These are phyloP conservation scores for Leucoptera coffeella DNA, from an alignment of 2,888 invertebrate genomes.

Conservation along the genomic window DNA sequence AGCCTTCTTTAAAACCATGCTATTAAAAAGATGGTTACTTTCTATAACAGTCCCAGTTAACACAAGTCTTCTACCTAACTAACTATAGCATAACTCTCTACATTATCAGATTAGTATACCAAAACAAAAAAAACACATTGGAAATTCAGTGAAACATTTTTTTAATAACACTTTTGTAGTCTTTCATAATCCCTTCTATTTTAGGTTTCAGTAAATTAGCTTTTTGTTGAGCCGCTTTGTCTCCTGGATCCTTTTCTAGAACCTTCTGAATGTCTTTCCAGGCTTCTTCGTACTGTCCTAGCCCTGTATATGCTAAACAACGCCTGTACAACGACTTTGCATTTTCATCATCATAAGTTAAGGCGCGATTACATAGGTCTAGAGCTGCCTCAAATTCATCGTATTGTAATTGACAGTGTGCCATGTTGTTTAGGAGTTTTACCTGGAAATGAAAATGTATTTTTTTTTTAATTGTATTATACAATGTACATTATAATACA, in stretches of 20 bases:
- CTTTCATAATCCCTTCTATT: slow-evolving; percentile 54
- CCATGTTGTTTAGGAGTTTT: slow-evolving; percentile 74
- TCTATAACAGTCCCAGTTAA: no score
- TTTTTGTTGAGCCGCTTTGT: slow-evolving; percentile 57
- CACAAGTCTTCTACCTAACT: no score
- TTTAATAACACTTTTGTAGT: slow-evolving; percentile 52
- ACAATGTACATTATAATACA: no score
- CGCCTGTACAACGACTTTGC: slow-evolving; percentile 85
- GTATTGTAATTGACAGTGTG: slow-evolving; percentile 70
- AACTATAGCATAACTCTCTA: no score
- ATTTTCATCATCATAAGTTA: slow-evolving; percentile 70
- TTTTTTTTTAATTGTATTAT: no score
- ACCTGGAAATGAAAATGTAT: slow-evolving; percentile 27
- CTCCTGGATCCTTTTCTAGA: slow-evolving; percentile 56
- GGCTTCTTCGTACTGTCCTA: slow-evolving; percentile 62
- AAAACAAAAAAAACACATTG: no score
- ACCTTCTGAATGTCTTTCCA: slow-evolving; percentile 50
- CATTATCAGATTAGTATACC: no score
- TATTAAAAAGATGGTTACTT: no score
- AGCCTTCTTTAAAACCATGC: no score
- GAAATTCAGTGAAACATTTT: slow-evolving; percentile 40
- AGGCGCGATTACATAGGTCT: slow-evolving; percentile 66
- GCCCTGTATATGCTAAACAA: slow-evolving; percentile 63
- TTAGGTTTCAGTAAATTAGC: slow-evolving; percentile 48
- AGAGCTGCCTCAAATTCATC: slow-evolving; percentile 62